A percentile compares a stretch with the other conserved stretches of the same genome.
Evolutionary conservation across 2,888 invertebrate genomes (phyloP).

Genomic region (Campaea margaritaria): DNA sequence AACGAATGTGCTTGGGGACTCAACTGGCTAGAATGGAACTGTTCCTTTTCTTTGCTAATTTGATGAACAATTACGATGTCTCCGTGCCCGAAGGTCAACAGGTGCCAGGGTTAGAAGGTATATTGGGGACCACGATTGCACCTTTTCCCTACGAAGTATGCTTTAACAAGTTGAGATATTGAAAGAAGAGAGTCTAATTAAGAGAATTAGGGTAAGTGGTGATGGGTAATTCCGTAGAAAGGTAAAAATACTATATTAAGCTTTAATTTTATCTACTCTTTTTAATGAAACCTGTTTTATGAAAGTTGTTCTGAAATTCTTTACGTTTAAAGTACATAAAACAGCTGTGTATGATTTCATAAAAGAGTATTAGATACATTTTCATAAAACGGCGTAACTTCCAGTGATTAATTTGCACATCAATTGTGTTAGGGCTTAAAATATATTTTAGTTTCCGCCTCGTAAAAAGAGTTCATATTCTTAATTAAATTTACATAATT

Average conservation of each 20-base stretch:
- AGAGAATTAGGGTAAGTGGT: too few species aligned
- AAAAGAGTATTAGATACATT: neutral
- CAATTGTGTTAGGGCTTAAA: neutral
- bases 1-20: constrained; percentile 94
- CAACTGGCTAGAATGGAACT: constrained; percentile 93
- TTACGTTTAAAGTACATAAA: neutral
- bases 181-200: neutral
- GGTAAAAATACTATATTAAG: too few species aligned
- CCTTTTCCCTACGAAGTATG: constrained; percentile 79
- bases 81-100: constrained; percentile 87
- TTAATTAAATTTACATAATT: neutral
- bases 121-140: constrained; percentile 89
- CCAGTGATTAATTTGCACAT: neutral
- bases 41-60: constrained; percentile 91
- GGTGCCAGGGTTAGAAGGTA: constrained; percentile 89
- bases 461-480: neutral
- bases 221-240: too few species aligned
- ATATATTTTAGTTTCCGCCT: neutral
- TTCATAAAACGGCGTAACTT: neutral
- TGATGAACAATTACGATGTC: constrained; percentile 90
- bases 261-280: too few species aligned
- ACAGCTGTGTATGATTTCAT: neutral
- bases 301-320: too few species aligned
- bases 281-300: too few species aligned
- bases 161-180: constrained; percentile 33